Evolutionary conservation across 2,797 vertebrate genomes (phyloP).

Genomic region (Petrocephalus schoutedeni): DNA sequence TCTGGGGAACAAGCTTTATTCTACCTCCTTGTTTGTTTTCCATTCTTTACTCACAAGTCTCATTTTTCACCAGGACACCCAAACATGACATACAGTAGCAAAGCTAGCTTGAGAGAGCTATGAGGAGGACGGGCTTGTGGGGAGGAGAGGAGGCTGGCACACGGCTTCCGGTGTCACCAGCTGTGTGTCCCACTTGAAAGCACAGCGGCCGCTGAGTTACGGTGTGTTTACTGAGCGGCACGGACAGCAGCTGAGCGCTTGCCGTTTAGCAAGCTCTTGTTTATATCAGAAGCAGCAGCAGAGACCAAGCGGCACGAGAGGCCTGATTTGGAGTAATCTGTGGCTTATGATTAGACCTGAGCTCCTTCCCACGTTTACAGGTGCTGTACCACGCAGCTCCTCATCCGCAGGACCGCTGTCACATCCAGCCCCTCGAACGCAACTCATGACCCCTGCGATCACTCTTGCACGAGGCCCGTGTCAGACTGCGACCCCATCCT

Average conservation of each 20-base stretch:
- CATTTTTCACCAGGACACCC: background rate
- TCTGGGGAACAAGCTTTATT: conserved; percentile 50
- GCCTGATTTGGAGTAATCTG: background rate
- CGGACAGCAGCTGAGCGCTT: background rate
- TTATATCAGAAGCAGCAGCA: background rate
- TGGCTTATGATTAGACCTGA: background rate
- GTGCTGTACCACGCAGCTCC: background rate
- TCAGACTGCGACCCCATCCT: background rate
- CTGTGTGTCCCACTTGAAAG: background rate
- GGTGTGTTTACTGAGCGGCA: background rate
- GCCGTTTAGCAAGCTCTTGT: background rate
- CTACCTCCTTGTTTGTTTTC: conserved; percentile 50
- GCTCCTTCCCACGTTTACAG: background rate
- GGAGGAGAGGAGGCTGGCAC: background rate
- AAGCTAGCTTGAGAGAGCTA: background rate
- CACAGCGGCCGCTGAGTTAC: background rate
- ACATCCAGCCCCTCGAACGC: background rate
- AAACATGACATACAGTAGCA: background rate
- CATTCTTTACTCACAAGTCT: conserved; percentile 55
- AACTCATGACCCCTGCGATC: background rate
- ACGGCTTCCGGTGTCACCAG: background rate
- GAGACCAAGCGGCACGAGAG: background rate
- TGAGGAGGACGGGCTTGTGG: background rate
- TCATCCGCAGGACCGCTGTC: background rate
- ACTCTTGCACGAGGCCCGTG: background rate